These are phyloP conservation scores for Oceanodroma leucorhoa DNA, from an alignment of 2,797 vertebrate genomes.

Conservation along the genomic window DNA sequence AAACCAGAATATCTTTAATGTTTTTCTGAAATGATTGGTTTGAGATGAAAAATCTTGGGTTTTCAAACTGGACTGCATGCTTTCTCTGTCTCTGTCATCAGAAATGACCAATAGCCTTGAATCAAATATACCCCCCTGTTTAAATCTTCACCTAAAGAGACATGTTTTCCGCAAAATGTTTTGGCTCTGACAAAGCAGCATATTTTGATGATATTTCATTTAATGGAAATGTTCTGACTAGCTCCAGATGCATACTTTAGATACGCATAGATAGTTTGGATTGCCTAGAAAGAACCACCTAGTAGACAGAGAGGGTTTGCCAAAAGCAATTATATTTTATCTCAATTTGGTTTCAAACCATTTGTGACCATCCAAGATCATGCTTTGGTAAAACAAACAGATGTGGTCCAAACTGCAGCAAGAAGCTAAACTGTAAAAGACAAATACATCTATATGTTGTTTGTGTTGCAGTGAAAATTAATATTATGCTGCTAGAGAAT, in stretches of 20 bases:
- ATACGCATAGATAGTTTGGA: constrained; percentile 19
- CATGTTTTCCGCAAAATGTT: background rate
- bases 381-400: background rate
- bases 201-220: constrained; percentile 14
- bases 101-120: background rate
- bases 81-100: background rate
- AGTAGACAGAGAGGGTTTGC: constrained; percentile 4
- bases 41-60: background rate
- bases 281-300: constrained; percentile 14
- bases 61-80: background rate
- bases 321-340: constrained; percentile 58
- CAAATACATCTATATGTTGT: background rate
- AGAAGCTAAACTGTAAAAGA: background rate
- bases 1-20: background rate
- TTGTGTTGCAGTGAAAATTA: constrained; percentile 12
- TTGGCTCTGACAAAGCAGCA: background rate
- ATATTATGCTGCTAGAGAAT: background rate
- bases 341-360: constrained; percentile 2
- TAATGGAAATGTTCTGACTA: background rate
- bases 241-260: constrained; percentile 22
- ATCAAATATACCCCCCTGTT: background rate
- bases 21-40: background rate
- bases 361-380: constrained; percentile 28
- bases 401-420: background rate
- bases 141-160: background rate